Evolutionary conservation across 2,797 vertebrate genomes (phyloP).

Genomic region (Varecia variegata): DNA sequence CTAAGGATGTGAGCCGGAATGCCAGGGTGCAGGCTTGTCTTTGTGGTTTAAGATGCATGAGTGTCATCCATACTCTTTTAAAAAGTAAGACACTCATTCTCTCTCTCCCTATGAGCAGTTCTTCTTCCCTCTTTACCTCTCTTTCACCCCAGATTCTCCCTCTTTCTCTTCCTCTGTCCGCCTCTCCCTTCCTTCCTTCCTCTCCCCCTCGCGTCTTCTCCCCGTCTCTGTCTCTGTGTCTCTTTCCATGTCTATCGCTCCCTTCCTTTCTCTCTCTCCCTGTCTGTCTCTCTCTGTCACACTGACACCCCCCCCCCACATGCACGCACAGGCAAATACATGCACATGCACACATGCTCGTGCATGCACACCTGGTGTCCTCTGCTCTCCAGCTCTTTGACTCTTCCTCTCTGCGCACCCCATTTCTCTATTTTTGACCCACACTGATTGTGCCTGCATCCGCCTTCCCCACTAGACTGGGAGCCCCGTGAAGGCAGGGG

Average conservation of each 20-base stretch:
- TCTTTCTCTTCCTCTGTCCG: neutral
- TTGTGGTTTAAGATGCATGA: neutral
- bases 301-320: neutral
- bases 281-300: neutral
- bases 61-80: neutral
- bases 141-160: neutral
- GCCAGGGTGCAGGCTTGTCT: fast-evolving
- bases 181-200: neutral
- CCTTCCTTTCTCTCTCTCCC: neutral
- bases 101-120: neutral
- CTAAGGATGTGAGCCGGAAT: fast-evolving
- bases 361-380: fast-evolving
- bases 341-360: too few species aligned
- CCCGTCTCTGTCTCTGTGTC: neutral
- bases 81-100: neutral
- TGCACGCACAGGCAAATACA: neutral
- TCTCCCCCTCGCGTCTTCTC: neutral
- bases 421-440: neutral
- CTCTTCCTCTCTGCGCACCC: too few species aligned
- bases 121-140: neutral
- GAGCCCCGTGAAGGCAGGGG: neutral
- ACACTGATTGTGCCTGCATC: neutral
- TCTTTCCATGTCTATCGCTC: neutral
- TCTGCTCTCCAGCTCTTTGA: neutral
- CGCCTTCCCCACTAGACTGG: neutral